A percentile compares a stretch with the other conserved stretches of the same genome.
These are phyloP conservation scores for Delphinapterus leucas DNA, from an alignment of 2,113 vertebrate species.

Conservation along the genomic window DNA sequence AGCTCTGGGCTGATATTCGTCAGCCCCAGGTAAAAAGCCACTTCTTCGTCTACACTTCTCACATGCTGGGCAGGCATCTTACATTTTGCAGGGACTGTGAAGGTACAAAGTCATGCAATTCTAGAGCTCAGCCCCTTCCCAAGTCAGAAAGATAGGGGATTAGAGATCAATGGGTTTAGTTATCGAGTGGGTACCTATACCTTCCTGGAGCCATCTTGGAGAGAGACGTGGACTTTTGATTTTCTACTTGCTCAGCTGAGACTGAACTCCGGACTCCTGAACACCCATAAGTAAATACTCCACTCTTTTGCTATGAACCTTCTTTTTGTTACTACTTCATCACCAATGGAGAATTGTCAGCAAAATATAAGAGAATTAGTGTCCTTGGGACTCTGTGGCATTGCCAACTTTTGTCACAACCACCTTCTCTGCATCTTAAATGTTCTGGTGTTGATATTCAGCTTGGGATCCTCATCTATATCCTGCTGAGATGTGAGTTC, in stretches of 20 bases:
- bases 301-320: neutral
- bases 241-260: conserved; percentile 50
- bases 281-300: neutral
- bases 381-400: neutral
- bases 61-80: conserved; percentile 87
- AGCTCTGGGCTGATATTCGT: conserved; percentile 84
- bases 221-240: conserved; percentile 64
- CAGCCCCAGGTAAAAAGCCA: conserved; percentile 87
- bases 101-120: conserved; percentile 81
- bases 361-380: neutral
- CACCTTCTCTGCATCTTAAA: neutral
- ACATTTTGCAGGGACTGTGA: conserved; percentile 84
- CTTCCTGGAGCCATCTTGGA: conserved; percentile 76
- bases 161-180: conserved; percentile 80
- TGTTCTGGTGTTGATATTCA: too few relatives aligned
- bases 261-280: conserved; percentile 39
- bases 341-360: neutral
- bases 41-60: conserved; percentile 88
- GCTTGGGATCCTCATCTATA: neutral
- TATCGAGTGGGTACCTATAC: conserved; percentile 79
- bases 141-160: conserved; percentile 78
- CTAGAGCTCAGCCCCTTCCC: conserved; percentile 82
- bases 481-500: neutral
- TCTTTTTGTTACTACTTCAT: neutral
- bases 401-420: neutral